A percentile compares a stretch with the other conserved stretches of the same genome.
Evolutionary conservation across 1,140 invertebrate species (phyloP).

Genomic region (Psilanteris sp.): DNA sequence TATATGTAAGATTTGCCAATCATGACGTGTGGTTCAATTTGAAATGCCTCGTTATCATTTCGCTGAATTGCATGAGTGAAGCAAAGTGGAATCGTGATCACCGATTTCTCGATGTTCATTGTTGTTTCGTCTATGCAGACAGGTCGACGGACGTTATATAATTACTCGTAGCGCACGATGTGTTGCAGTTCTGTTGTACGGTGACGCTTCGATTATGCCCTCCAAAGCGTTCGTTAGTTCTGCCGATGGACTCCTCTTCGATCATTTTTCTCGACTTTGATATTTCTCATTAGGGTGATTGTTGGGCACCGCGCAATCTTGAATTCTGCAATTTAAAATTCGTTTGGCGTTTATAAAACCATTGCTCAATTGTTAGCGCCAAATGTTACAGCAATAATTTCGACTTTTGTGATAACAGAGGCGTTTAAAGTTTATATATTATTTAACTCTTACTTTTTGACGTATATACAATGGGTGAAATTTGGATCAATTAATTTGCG

Average conservation of each 20-base stretch:
- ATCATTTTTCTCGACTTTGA: slow-evolving; percentile 19
- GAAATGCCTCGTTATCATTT: slow-evolving; percentile 63
- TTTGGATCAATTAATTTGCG: too few relatives aligned
- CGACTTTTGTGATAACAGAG: too few relatives aligned
- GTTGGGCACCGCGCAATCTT: too few relatives aligned
- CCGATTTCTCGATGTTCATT: slow-evolving; percentile 57
- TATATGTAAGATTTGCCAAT: slow-evolving; percentile 44
- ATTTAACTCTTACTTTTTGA: too few relatives aligned
- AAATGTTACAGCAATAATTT: too few relatives aligned
- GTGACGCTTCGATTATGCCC: slow-evolving; percentile 75
- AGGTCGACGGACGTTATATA: slow-evolving; percentile 66
- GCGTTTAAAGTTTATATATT: too few relatives aligned
- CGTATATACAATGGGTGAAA: too few relatives aligned
- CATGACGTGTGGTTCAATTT: slow-evolving; percentile 53
- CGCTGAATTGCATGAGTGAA: slow-evolving; percentile 52
- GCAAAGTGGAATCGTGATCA: slow-evolving; percentile 45
- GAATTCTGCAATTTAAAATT: too few relatives aligned
- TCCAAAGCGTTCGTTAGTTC: slow-evolving; percentile 74
- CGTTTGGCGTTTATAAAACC: too few relatives aligned
- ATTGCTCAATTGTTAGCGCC: too few relatives aligned
- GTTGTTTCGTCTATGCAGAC: slow-evolving; percentile 61
- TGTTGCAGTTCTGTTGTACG: slow-evolving; percentile 71
- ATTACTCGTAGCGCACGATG: slow-evolving; percentile 70
- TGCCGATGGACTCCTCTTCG: slow-evolving; percentile 30
- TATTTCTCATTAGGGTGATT: slow-evolving; percentile 51